phyloP scores from a whole-genome alignment of 2,797 vertebrate species.

The Pelodytes ibericus region DNA sequence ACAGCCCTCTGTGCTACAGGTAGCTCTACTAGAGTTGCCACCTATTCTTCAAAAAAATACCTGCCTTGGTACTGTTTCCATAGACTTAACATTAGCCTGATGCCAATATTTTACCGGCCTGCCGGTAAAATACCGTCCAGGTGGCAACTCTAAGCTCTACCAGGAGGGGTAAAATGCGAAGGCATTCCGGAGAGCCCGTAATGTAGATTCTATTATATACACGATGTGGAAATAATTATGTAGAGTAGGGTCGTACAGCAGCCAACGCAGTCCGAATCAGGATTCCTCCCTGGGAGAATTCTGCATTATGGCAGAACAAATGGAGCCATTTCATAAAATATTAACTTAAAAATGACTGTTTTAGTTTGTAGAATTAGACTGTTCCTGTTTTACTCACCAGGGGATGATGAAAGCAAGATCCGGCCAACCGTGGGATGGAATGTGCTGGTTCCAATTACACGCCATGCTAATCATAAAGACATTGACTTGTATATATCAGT shows the following conservation, averaged over 20 bases:
- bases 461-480: slow-evolving; percentile 76
- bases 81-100: no score
- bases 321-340: slow-evolving; percentile 53
- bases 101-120: no score
- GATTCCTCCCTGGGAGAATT: slow-evolving; percentile 24
- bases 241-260: not conserved
- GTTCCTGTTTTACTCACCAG: slow-evolving; percentile 41
- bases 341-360: slow-evolving; percentile 55
- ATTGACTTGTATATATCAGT: slow-evolving; percentile 69
- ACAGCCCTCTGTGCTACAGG: no score
- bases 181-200: no score
- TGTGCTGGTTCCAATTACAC: slow-evolving; percentile 76
- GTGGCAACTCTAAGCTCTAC: no score
- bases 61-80: no score
- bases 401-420: slow-evolving; percentile 53
- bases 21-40: no score
- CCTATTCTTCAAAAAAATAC: no score
- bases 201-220: no score
- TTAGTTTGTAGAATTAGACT: slow-evolving; percentile 47
- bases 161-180: no score
- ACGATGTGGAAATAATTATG: not conserved
- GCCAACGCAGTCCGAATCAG: not conserved
- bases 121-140: no score
- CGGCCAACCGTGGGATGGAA: slow-evolving; percentile 73
- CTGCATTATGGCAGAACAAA: slow-evolving; percentile 31